These are phyloP conservation scores for Dermatemys mawii DNA, from an alignment of 2,113 vertebrate genomes.

Conservation along the genomic window DNA sequence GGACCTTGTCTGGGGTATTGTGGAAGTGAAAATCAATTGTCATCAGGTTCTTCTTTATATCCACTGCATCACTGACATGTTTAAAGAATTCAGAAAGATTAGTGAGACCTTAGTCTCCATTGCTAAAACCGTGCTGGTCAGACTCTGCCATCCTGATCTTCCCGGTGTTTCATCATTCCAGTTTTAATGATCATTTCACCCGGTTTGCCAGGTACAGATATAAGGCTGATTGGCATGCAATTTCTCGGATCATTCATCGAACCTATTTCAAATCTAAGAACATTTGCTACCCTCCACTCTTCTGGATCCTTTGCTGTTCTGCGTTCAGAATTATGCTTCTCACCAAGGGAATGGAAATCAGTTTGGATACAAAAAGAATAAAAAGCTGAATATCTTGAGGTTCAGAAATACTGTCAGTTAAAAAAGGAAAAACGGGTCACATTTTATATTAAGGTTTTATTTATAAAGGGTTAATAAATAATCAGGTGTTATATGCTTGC, in stretches of 20 bases:
- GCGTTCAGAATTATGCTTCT: background rate
- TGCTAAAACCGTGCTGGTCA: background rate
- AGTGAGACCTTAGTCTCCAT: background rate
- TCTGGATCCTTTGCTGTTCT: background rate
- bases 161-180: background rate
- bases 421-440: background rate
- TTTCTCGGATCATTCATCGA: background rate
- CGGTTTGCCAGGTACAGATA: background rate
- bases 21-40: background rate
- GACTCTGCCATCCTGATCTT: background rate
- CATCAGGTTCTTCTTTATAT: background rate
- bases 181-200: background rate
- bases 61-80: background rate
- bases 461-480: background rate
- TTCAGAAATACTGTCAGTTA: background rate
- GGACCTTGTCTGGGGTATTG: background rate
- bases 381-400: background rate
- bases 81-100: background rate
- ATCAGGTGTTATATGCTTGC: too few relatives aligned
- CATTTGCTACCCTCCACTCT: background rate
- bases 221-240: background rate
- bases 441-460: background rate
- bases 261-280: background rate
- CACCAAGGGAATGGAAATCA: background rate
- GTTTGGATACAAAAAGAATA: background rate